Conservation (phyloP, 2,113 vertebrate genomes). For the Chaetura pelagica region DNA sequence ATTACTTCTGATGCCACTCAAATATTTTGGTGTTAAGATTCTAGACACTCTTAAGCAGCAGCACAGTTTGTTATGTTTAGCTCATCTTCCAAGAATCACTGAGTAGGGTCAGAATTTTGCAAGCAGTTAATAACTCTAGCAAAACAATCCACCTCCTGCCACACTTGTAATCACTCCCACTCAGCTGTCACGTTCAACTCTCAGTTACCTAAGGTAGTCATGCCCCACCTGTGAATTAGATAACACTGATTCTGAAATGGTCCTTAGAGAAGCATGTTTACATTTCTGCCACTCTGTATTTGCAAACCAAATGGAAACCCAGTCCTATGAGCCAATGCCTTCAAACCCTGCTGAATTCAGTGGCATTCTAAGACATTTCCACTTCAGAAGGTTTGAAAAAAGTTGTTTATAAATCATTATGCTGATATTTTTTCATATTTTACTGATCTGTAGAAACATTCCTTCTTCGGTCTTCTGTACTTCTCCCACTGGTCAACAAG, state of each 20-base stretch:
- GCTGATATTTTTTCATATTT: not conserved
- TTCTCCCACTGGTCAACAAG: not conserved
- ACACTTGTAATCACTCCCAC: not conserved
- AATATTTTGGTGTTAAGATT: not conserved
- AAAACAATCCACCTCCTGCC: not conserved
- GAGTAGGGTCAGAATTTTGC: not conserved
- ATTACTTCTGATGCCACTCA: accelerated
- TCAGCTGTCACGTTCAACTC: not conserved
- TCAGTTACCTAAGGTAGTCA: not conserved
- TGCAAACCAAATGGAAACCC: not conserved
- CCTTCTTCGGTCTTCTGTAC: not conserved
- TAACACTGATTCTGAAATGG: not conserved
- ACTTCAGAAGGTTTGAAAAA: not conserved
- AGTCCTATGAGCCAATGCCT: not conserved
- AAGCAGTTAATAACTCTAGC: not conserved
- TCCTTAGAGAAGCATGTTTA: not conserved
- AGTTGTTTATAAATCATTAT: not conserved
- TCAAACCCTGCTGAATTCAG: not conserved
- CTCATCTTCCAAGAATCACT: not conserved
- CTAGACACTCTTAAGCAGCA: not conserved
- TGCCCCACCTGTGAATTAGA: too few relatives aligned
- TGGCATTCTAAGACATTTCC: not conserved
- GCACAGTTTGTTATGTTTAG: not conserved
- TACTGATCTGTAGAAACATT: not conserved
- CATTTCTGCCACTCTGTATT: not conserved